Percentiles rank a stretch among this genome's conserved stretches.
Evolutionary conservation across 2,888 invertebrate genomes (phyloP).

Genomic region (Tenthredo notha): DNA sequence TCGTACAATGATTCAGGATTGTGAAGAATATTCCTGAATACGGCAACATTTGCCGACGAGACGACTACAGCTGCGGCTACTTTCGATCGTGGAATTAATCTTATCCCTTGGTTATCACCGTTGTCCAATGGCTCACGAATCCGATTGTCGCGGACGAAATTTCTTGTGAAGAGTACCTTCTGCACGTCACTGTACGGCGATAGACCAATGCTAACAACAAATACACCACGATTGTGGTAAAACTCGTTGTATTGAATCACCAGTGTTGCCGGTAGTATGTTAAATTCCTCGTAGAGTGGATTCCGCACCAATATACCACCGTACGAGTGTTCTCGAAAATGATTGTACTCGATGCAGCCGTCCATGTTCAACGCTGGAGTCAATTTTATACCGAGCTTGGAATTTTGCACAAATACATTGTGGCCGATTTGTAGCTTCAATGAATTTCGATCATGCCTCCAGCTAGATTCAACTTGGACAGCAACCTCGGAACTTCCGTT

Average conservation of each 20-base stretch:
- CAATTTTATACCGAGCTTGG: constrained; percentile 87
- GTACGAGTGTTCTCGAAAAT: constrained; percentile 89
- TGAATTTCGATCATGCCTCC: constrained; percentile 81
- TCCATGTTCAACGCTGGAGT: constrained; percentile 90
- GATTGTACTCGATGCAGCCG: constrained; percentile 92
- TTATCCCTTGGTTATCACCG: constrained; percentile 82
- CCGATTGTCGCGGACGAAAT: constrained; percentile 92
- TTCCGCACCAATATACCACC: constrained; percentile 94
- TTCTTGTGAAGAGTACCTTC: constrained; percentile 90
- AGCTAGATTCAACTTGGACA: constrained; percentile 91
- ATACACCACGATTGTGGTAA: constrained; percentile 91
- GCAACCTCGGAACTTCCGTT: constrained; percentile 89
- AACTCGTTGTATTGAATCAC: constrained; percentile 93
- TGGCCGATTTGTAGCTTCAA: constrained; percentile 90
- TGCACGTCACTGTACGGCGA: constrained; percentile 93
- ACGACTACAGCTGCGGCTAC: constrained; percentile 96
- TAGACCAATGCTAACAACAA: constrained; percentile 92
- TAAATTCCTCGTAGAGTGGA: constrained; percentile 89
- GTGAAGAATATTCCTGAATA: constrained; percentile 94
- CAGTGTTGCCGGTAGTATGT: constrained; percentile 86
- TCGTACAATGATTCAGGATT: constrained; percentile 96
- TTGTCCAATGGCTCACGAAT: constrained; percentile 92
- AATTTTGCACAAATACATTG: constrained; percentile 89
- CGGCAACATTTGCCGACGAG: constrained; percentile 92
- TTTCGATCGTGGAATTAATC: constrained; percentile 92